Evolutionary conservation across 1,140 invertebrate species (phyloP).

Genomic region (Yoshiicerus persimilis): DNA sequence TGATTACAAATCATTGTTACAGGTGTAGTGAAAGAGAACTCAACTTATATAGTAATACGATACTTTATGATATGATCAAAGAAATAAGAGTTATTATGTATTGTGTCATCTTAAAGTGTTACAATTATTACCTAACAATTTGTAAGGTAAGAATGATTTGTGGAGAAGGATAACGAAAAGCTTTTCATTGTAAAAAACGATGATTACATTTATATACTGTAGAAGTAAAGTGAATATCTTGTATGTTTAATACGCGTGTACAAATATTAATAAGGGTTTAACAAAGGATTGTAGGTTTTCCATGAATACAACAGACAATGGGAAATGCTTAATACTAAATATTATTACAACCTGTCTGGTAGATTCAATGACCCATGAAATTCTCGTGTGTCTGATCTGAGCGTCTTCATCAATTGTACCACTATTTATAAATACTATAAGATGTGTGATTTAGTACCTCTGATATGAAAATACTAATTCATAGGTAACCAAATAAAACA

Average conservation of each 20-base stretch:
- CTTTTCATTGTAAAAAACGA: not conserved
- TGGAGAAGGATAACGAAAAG: not conserved
- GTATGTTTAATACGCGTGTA: not conserved
- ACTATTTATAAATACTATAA: no score
- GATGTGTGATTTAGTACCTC: no score
- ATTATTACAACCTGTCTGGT: not conserved
- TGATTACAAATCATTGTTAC: constrained; percentile 13
- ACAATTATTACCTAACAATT: not conserved
- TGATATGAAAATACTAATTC: no score
- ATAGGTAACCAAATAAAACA: no score
- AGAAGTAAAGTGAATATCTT: not conserved
- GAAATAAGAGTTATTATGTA: not conserved
- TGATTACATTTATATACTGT: not conserved
- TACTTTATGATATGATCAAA: not conserved
- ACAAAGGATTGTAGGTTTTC: not conserved
- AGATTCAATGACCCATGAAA: not conserved
- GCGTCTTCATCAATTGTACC: no score
- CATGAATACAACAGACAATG: no score
- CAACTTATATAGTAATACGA: not conserved
- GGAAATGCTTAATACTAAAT: not conserved
- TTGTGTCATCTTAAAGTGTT: not conserved
- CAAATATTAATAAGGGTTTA: not conserved
- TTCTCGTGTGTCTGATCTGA: not conserved
- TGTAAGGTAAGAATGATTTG: not conserved
- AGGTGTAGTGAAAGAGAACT: not conserved